Evolutionary conservation across 2,888 invertebrate genomes (phyloP).

Genomic region (Abscondita cerata): DNA sequence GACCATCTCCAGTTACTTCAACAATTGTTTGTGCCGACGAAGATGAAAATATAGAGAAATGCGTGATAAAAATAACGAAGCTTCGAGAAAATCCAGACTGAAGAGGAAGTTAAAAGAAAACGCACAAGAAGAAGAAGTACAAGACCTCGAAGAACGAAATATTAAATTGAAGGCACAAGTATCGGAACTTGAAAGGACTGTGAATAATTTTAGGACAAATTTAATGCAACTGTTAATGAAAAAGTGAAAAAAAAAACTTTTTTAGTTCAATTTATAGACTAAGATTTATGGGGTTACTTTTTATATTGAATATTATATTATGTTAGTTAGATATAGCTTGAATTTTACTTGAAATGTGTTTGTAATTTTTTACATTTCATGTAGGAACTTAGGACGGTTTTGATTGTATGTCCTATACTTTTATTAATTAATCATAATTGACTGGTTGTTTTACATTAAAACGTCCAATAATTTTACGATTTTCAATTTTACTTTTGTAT

Average conservation of each 20-base stretch:
- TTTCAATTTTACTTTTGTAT: too few species aligned
- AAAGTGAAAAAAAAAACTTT: slow-evolving; percentile 15
- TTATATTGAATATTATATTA: neutral
- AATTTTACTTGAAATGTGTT: too few species aligned
- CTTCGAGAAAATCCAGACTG: slow-evolving; percentile 75
- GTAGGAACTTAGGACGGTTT: too few species aligned
- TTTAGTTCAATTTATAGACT: neutral
- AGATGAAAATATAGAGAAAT: slow-evolving; percentile 69
- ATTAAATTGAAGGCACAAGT: slow-evolving; percentile 69
- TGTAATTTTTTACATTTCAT: too few species aligned
- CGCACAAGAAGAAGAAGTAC: slow-evolving; percentile 58
- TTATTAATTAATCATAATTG: too few species aligned
- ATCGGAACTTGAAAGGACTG: slow-evolving; percentile 72
- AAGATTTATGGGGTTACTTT: slow-evolving; percentile 3
- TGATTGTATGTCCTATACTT: too few species aligned
- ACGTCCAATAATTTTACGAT: too few species aligned
- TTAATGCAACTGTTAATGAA: slow-evolving; percentile 70
- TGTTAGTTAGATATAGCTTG: neutral
- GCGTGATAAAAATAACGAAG: slow-evolving; percentile 80
- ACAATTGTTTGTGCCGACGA: slow-evolving; percentile 49
- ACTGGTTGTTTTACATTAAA: too few species aligned
- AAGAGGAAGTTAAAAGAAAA: slow-evolving; percentile 70
- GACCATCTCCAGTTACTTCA: slow-evolving; percentile 58
- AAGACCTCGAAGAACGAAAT: slow-evolving; percentile 69
- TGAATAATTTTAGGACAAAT: slow-evolving; percentile 69